Percentiles rank a stretch among this genome's conserved stretches.
These are phyloP conservation scores for Tapirus indicus DNA, from an alignment of 2,797 vertebrate genomes.

Conservation along the genomic window DNA sequence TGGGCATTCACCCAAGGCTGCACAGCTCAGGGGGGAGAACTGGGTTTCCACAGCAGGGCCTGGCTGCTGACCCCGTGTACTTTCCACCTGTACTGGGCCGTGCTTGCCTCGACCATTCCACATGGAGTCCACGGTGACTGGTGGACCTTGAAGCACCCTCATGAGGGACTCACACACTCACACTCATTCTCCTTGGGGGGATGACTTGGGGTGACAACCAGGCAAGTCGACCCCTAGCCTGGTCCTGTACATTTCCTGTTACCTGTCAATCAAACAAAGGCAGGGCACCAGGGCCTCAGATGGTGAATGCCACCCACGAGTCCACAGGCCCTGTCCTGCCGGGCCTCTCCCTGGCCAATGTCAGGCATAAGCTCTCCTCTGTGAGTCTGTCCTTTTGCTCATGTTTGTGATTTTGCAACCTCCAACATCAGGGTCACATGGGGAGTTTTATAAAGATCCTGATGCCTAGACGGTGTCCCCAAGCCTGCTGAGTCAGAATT, in stretches of 20 bases:
- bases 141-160: background rate
- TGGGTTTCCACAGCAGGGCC: background rate
- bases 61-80: background rate
- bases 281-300: background rate
- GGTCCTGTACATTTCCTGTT: background rate
- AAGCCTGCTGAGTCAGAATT: background rate
- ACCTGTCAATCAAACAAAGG: background rate
- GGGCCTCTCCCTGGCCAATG: fast-evolving
- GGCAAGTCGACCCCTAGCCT: background rate
- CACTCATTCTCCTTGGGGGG: background rate
- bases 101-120: background rate
- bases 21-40: background rate
- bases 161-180: background rate
- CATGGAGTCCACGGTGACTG: background rate
- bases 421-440: background rate
- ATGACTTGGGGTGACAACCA: background rate
- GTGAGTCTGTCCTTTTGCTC: background rate
- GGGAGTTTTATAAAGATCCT: background rate
- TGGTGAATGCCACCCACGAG: fast-evolving
- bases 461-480: background rate
- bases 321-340: background rate
- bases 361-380: fast-evolving
- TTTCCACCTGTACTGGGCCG: fast-evolving
- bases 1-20: background rate
- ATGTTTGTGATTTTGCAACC: background rate